Conservation (phyloP, 2,888 invertebrate genomes). For the Luffia ferchaultella region DNA sequence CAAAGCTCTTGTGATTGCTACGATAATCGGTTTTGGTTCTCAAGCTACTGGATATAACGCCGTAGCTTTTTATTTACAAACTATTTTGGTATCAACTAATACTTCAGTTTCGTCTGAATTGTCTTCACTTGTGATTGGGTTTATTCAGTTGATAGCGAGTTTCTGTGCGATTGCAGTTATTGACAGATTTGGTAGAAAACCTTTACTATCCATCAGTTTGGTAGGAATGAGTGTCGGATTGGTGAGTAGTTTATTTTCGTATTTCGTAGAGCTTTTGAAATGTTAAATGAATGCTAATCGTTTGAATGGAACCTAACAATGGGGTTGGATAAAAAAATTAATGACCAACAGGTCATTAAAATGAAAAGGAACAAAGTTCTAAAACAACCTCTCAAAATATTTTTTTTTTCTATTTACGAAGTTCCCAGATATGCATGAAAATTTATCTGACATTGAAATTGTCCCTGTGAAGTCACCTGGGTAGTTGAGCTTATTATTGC, state of each 20-base stretch:
- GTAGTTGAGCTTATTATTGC: too few species aligned
- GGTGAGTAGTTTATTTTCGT: constrained; percentile 19
- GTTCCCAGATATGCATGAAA: too few species aligned
- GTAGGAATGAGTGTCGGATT: constrained; percentile 26
- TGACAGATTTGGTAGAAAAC: constrained; percentile 26
- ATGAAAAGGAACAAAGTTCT: too few species aligned
- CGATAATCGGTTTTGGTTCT: constrained; percentile 19
- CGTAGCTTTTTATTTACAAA: constrained; percentile 35
- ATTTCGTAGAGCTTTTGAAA: too few species aligned
- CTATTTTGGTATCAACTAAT: constrained; percentile 33
- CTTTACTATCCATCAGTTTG: constrained; percentile 22
- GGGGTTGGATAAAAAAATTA: not conserved
- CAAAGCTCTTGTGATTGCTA: constrained; percentile 21
- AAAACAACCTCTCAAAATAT: too few species aligned
- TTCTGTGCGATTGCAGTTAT: constrained; percentile 25
- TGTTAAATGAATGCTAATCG: not conserved
- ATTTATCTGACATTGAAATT: too few species aligned
- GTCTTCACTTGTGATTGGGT: constrained; percentile 33
- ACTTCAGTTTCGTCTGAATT: constrained; percentile 30
- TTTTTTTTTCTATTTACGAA: too few species aligned
- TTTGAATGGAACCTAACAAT: not conserved
- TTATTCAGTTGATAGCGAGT: constrained; percentile 32
- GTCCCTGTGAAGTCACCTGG: too few species aligned
- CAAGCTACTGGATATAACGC: constrained; percentile 34
- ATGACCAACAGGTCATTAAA: not conserved